Evolutionary conservation across 2,888 invertebrate species (phyloP).

Genomic region (Melinopterus prodromus): DNA sequence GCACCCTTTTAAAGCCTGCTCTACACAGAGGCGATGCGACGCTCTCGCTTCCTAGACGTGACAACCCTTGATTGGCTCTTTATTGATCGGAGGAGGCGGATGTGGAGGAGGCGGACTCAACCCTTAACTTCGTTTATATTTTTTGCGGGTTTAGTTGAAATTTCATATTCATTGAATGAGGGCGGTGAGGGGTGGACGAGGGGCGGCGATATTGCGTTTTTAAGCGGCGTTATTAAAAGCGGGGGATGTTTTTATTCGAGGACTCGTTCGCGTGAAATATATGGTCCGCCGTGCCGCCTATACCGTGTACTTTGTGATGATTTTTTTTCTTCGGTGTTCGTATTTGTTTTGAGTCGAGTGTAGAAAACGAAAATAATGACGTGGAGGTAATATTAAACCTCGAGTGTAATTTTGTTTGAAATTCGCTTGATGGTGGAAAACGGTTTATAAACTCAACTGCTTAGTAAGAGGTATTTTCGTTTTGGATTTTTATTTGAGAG

Average conservation of each 20-base stretch:
- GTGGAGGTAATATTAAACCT: too few relatives aligned
- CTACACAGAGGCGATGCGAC: constrained; percentile 14
- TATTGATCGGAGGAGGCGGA: constrained; percentile 38
- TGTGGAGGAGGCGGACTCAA: constrained; percentile 28
- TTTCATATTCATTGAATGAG: constrained; percentile 39
- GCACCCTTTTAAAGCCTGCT: background rate
- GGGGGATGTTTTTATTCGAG: background rate
- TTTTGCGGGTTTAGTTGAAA: constrained; percentile 37
- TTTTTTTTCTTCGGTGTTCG: background rate
- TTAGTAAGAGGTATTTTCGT: too few relatives aligned
- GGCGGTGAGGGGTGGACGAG: background rate
- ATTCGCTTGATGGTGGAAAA: too few relatives aligned
- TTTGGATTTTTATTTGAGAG: too few relatives aligned
- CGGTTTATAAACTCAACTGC: too few relatives aligned
- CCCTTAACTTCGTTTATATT: constrained; percentile 41
- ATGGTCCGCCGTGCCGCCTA: background rate
- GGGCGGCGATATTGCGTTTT: constrained; percentile 20
- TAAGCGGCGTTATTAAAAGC: background rate
- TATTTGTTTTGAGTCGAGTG: too few relatives aligned
- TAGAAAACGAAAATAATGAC: too few relatives aligned
- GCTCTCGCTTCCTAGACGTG: constrained; percentile 37
- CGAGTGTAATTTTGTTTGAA: too few relatives aligned
- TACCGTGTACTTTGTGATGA: background rate
- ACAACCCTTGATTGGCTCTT: constrained; percentile 44
- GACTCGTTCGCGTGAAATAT: background rate